Percentiles rank a stretch among this genome's conserved stretches.
phyloP scores from a whole-genome alignment of 2,888 invertebrate species.

The Eilema depressum region DNA sequence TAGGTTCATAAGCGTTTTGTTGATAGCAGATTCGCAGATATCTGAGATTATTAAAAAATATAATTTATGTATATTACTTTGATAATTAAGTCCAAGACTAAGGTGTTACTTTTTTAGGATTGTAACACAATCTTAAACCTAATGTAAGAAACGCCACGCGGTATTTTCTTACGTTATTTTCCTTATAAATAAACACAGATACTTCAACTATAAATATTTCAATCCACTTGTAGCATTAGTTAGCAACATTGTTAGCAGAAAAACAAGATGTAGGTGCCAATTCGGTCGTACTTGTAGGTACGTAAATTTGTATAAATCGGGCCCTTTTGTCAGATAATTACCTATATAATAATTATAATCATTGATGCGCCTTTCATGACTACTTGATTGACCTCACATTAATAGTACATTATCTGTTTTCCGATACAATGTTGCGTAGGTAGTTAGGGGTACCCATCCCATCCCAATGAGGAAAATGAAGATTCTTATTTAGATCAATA shows the following conservation, averaged over 20 bases:
- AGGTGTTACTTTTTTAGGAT: slow-evolving; percentile 6
- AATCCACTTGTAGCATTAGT: not conserved
- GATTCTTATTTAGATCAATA: not conserved
- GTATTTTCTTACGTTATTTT: not conserved
- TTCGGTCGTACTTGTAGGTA: not conserved
- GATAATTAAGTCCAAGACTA: not conserved
- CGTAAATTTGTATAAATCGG: not conserved
- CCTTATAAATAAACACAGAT: not conserved
- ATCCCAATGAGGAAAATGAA: too few species aligned
- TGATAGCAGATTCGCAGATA: not conserved
- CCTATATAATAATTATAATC: not conserved
- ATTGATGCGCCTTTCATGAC: not conserved
- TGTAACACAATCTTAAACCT: not conserved
- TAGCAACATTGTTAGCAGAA: not conserved
- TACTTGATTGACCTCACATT: not conserved
- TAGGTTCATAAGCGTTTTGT: not conserved
- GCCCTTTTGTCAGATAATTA: not conserved
- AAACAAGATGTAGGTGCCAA: not conserved
- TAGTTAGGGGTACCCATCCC: not conserved
- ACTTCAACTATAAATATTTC: not conserved
- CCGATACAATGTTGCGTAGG: not conserved
- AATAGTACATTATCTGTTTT: not conserved
- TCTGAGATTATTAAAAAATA: not conserved
- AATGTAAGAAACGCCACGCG: not conserved
- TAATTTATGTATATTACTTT: not conserved